These are phyloP conservation scores for Piprites chloris DNA, from an alignment of 2,113 vertebrate genomes.

Conservation along the genomic window DNA sequence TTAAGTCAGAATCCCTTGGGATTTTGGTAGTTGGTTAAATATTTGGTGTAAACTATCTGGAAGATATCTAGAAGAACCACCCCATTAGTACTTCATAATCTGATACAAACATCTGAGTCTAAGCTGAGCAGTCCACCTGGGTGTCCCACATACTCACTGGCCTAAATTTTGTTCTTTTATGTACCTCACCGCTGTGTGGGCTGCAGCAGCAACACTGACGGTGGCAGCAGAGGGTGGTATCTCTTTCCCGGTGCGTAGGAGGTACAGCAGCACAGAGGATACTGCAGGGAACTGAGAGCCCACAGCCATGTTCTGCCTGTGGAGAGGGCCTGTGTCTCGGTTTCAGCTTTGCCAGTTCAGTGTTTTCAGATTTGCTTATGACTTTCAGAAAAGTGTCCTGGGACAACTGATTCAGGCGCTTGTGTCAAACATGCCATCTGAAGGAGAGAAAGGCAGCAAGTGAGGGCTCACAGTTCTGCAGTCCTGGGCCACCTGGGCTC, in stretches of 20 bases:
- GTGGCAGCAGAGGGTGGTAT: neutral
- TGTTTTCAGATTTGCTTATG: neutral
- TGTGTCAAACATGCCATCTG: neutral
- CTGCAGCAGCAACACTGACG: neutral
- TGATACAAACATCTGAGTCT: neutral
- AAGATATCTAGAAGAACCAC: neutral
- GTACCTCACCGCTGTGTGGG: neutral
- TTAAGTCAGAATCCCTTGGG: neutral
- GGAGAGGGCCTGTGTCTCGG: neutral
- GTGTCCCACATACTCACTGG: neutral
- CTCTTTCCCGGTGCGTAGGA: neutral
- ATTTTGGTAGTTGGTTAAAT: neutral
- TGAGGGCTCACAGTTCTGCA: neutral
- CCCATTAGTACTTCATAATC: neutral
- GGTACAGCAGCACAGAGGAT: neutral
- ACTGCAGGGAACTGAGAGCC: neutral
- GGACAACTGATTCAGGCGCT: neutral
- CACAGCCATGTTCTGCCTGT: neutral
- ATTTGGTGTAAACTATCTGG: neutral
- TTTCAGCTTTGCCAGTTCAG: neutral
- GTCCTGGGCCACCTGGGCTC: neutral
- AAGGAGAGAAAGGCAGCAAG: neutral
- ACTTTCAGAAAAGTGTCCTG: neutral
- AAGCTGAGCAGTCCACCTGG: neutral
- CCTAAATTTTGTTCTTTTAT: neutral